A percentile compares a stretch with the other conserved stretches of the same genome.
These are phyloP conservation scores for Campaea margaritaria DNA, from an alignment of 2,888 invertebrate species.

Conservation along the genomic window DNA sequence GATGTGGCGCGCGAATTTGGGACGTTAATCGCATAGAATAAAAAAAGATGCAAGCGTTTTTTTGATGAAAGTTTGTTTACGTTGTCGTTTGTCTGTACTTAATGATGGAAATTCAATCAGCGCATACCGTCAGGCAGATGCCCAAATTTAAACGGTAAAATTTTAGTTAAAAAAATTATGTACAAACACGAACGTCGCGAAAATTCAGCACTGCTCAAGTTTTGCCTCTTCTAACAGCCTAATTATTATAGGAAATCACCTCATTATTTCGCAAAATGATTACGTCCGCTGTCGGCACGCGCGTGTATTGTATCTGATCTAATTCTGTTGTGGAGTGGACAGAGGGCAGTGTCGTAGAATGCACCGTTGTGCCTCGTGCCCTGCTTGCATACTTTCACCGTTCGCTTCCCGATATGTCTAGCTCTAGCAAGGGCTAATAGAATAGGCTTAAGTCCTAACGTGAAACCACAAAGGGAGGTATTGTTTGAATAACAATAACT, in stretches of 20 bases:
- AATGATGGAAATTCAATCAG: too few relatives aligned
- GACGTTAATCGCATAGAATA: too few relatives aligned
- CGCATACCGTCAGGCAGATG: too few relatives aligned
- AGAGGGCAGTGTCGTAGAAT: slow-evolving; percentile 76
- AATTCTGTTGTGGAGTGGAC: slow-evolving; percentile 63
- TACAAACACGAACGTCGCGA: too few relatives aligned
- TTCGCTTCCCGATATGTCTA: slow-evolving; percentile 67
- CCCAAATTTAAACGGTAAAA: too few relatives aligned
- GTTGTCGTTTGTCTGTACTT: background rate
- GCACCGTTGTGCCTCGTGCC: slow-evolving; percentile 69
- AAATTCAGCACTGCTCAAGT: too few relatives aligned
- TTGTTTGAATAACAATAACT: background rate
- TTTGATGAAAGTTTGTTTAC: background rate
- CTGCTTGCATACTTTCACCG: slow-evolving; percentile 81
- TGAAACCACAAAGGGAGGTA: background rate
- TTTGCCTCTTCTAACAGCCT: too few relatives aligned
- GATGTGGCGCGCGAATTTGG: too few relatives aligned
- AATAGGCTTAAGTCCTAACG: slow-evolving; percentile 30
- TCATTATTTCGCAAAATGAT: slow-evolving; percentile 22
- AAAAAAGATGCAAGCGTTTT: too few relatives aligned
- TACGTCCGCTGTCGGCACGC: slow-evolving; percentile 15
- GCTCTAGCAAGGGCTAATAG: slow-evolving; percentile 44
- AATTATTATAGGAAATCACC: background rate
- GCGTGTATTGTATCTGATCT: slow-evolving; percentile 32
- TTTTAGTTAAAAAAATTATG: too few relatives aligned